Percentiles rank a stretch among this genome's conserved stretches.
Evolutionary conservation across 2,888 invertebrate species (phyloP).

Genomic region (Pimpla rufipes): DNA sequence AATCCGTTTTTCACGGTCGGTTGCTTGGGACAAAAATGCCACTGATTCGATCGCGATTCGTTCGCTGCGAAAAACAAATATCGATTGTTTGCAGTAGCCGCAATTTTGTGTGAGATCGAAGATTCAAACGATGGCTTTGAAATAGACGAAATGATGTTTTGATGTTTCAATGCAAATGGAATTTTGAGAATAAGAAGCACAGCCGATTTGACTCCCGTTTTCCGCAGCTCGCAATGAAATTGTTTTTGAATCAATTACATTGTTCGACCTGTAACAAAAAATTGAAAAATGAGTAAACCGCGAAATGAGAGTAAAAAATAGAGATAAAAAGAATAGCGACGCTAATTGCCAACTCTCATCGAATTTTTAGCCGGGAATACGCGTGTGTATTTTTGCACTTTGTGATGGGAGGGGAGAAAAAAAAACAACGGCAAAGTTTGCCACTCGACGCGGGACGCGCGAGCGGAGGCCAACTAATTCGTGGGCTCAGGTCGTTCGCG

Average conservation of each 20-base stretch:
- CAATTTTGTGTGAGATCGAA: no score
- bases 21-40: background rate
- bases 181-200: no score
- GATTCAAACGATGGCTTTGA: no score
- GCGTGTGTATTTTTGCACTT: background rate
- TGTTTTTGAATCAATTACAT: no score
- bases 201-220: no score
- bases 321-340: background rate
- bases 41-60: background rate
- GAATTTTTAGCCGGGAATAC: background rate
- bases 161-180: no score
- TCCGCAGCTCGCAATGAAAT: no score
- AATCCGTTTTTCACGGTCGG: constrained; percentile 1
- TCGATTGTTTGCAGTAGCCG: no score
- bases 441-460: constrained; percentile 5
- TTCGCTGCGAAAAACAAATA: no score
- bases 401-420: background rate
- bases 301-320: background rate
- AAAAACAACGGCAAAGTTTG: constrained; percentile 32
- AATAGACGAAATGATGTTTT: no score
- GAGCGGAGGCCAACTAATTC: constrained; percentile 21
- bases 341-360: constrained; percentile 4
- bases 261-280: background rate
- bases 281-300: background rate
- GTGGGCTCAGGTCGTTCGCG: constrained; percentile 20